Evolutionary conservation across 2,113 vertebrate genomes (phyloP).

Genomic region (Rhinichthys klamathensis): DNA sequence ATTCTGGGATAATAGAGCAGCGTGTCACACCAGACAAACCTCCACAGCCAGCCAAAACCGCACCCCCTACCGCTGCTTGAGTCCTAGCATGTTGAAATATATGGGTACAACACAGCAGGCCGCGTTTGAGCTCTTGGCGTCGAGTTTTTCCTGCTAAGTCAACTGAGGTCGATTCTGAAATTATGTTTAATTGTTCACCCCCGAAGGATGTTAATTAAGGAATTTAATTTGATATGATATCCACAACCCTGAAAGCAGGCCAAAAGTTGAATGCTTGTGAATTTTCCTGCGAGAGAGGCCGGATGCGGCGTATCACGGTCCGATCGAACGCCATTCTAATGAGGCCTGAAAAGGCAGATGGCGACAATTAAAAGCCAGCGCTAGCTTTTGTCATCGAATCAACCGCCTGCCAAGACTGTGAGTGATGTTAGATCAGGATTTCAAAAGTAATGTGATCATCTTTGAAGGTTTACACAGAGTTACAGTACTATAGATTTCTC

Average conservation of each 20-base stretch:
- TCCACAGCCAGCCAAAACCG: conserved; percentile 26
- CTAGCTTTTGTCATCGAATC: background rate
- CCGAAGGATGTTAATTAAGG: conserved; percentile 40
- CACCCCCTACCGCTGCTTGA: background rate
- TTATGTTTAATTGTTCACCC: conserved; percentile 36
- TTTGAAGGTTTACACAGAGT: conserved; percentile 1
- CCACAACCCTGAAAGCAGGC: conserved; percentile 11
- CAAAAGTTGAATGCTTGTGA: background rate
- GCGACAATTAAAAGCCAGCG: conserved; percentile 19
- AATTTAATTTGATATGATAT: conserved; percentile 35
- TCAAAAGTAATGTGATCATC: background rate
- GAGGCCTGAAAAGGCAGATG: conserved; percentile 13
- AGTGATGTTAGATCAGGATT: conserved; percentile 18
- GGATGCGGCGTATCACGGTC: background rate
- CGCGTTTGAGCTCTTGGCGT: background rate
- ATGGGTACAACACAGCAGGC: conserved; percentile 27
- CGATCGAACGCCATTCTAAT: background rate
- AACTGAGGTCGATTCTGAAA: conserved; percentile 30
- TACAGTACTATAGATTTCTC: background rate
- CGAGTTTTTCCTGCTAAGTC: conserved; percentile 22
- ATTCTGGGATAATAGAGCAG: conserved; percentile 48
- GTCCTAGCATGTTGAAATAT: conserved; percentile 10
- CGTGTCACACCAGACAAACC: conserved; percentile 32
- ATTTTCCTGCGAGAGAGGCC: background rate
- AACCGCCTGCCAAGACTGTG: background rate